Evolutionary conservation across 2,888 invertebrate genomes (phyloP).

Genomic region (Schizotus pectinicornis): DNA sequence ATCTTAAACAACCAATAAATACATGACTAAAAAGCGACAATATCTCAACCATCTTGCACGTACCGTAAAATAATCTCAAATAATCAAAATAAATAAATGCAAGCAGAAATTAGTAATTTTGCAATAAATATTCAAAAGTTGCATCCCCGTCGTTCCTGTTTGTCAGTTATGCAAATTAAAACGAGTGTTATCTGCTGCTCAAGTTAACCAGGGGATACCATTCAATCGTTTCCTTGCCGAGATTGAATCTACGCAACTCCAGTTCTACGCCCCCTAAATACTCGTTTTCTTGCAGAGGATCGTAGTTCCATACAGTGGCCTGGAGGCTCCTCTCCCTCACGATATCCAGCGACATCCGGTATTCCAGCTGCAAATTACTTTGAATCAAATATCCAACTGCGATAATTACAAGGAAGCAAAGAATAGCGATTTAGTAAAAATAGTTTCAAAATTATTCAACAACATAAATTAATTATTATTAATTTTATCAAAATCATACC

Average conservation of each 20-base stretch:
- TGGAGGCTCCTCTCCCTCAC: constrained; percentile 79
- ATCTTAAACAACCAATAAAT: constrained; percentile 12
- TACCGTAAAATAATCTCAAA: no score
- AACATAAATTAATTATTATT: no score
- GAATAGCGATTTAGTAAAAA: no score
- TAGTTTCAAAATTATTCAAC: no score
- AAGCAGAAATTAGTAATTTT: no score
- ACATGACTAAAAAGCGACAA: constrained; percentile 10
- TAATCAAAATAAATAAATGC: no score
- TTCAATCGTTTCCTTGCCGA: constrained; percentile 79
- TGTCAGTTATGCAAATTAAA: background rate
- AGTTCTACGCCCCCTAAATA: constrained; percentile 92
- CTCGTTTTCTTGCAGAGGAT: constrained; percentile 92
- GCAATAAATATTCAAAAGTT: no score
- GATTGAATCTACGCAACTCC: constrained; percentile 73
- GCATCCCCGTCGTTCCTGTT: no score
- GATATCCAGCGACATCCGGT: constrained; percentile 82
- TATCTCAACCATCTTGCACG: background rate
- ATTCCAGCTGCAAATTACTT: constrained; percentile 82
- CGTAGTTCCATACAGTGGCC: constrained; percentile 95
- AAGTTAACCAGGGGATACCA: constrained; percentile 78
- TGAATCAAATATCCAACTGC: no score
- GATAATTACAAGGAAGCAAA: no score
- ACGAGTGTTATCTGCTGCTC: constrained; percentile 48
- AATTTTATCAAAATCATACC: constrained; percentile 61